Evolutionary conservation across 2,797 vertebrate genomes (phyloP).

Genomic region (Linurgus olivaceus): DNA sequence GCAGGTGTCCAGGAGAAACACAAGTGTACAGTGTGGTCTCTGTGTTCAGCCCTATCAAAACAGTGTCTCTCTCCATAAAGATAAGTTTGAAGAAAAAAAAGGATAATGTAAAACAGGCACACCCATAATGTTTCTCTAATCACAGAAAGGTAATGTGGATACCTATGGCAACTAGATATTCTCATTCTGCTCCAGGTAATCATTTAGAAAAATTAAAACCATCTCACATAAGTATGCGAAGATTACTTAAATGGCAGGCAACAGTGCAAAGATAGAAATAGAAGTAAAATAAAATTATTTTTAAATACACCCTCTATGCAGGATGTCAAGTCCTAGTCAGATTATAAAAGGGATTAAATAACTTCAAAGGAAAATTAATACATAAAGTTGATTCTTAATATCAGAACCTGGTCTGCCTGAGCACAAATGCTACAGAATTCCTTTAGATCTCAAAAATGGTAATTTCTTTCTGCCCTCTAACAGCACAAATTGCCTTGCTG

Average conservation of each 20-base stretch:
- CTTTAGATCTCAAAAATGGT: slow-evolving; percentile 4
- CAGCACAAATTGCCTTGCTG: neutral
- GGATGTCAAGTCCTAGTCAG: slow-evolving; percentile 29
- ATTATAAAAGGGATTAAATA: slow-evolving; percentile 57
- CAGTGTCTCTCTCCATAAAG: neutral
- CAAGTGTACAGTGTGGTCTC: fast-evolving
- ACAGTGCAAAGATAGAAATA: neutral
- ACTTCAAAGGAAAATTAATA: slow-evolving; percentile 64
- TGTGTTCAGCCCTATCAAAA: neutral
- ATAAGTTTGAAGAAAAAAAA: neutral
- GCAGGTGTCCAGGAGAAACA: neutral
- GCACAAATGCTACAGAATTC: neutral
- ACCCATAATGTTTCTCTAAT: neutral
- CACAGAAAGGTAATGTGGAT: neutral
- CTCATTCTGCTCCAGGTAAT: neutral
- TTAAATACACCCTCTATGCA: neutral
- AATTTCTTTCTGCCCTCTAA: neutral
- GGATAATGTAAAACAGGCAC: neutral
- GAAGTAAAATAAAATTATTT: slow-evolving; percentile 17
- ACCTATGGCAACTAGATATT: neutral
- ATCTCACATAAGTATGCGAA: neutral
- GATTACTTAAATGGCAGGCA: slow-evolving; percentile 6
- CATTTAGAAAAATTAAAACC: slow-evolving; percentile 12
- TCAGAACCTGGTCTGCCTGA: slow-evolving; percentile 9
- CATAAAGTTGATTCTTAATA: slow-evolving; percentile 21